Evolutionary conservation across 2,113 vertebrate genomes (phyloP).

Genomic region (Chaetodon auriga): DNA sequence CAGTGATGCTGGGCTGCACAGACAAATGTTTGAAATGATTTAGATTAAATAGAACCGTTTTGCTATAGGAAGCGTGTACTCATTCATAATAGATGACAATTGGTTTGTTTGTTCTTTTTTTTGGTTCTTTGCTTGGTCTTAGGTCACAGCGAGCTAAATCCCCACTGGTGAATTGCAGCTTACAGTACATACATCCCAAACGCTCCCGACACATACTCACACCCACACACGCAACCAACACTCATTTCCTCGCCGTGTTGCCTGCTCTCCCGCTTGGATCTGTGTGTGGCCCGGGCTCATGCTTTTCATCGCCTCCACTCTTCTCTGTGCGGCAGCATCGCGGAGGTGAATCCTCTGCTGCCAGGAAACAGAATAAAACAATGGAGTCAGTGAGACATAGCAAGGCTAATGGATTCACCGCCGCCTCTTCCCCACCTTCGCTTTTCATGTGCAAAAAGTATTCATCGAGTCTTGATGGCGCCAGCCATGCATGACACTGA

Average conservation of each 20-base stretch:
- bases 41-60: not conserved
- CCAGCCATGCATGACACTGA: slow-evolving; percentile 74
- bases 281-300: slow-evolving; percentile 39
- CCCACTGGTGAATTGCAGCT: slow-evolving; percentile 13
- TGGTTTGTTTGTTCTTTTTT: not conserved
- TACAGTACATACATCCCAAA: slow-evolving; percentile 11
- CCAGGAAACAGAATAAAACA: slow-evolving; percentile 75
- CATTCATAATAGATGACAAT: not conserved
- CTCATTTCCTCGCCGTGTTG: slow-evolving; percentile 18
- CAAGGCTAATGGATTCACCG: slow-evolving; percentile 79
- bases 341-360: slow-evolving; percentile 68
- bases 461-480: slow-evolving; percentile 75
- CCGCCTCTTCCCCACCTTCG: slow-evolving; percentile 69
- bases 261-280: slow-evolving; percentile 27
- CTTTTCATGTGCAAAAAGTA: slow-evolving; percentile 78
- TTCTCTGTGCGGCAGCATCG: slow-evolving; percentile 31
- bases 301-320: slow-evolving; percentile 57
- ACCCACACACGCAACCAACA: slow-evolving; percentile 3
- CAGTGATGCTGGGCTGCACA: not conserved
- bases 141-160: slow-evolving; percentile 30
- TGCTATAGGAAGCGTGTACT: not conserved
- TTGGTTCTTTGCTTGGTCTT: not conserved
- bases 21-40: not conserved
- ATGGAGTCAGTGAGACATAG: slow-evolving; percentile 79
- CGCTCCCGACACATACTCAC: slow-evolving; percentile 12